phyloP scores from a whole-genome alignment of 1,140 invertebrate genomes.

The Pseudachorutes palmiensis region DNA sequence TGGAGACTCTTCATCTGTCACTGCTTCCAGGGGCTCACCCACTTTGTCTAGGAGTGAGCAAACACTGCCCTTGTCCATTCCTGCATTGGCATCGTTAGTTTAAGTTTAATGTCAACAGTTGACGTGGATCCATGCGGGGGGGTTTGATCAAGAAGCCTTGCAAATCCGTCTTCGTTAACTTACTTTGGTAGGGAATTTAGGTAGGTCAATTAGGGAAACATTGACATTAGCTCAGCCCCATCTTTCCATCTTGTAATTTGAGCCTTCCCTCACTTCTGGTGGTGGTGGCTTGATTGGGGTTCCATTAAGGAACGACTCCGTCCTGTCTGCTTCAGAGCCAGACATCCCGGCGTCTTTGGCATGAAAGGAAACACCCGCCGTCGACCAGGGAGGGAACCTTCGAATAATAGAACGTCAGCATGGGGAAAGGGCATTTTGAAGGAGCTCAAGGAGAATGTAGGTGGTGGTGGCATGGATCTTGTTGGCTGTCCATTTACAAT shows the following conservation, averaged over 20 bases:
- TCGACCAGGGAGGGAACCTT: too few relatives aligned
- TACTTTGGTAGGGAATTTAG: not conserved
- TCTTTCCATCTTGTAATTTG: not conserved
- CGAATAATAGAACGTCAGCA: too few relatives aligned
- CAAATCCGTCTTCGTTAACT: not conserved
- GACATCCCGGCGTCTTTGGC: constrained; percentile 2
- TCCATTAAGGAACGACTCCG: not conserved
- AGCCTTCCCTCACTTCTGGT: not conserved
- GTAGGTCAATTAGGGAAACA: not conserved
- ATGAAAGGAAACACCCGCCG: not conserved
- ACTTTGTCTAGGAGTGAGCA: not conserved
- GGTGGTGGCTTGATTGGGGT: not conserved
- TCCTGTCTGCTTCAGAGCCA: not conserved
- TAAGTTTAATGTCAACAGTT: not conserved
- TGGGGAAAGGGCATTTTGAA: not conserved
- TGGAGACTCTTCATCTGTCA: not conserved
- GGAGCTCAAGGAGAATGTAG: too few relatives aligned
- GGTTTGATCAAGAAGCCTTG: not conserved
- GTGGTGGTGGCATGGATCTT: not conserved
- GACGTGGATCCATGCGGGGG: not conserved
- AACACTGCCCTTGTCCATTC: not conserved
- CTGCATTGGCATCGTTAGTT: not conserved
- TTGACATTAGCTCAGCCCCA: not conserved
- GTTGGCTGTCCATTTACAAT: not conserved
- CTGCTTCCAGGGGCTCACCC: not conserved